These are phyloP conservation scores for Pampusana beccarii DNA, from an alignment of 2,113 vertebrate genomes.

Conservation along the genomic window DNA sequence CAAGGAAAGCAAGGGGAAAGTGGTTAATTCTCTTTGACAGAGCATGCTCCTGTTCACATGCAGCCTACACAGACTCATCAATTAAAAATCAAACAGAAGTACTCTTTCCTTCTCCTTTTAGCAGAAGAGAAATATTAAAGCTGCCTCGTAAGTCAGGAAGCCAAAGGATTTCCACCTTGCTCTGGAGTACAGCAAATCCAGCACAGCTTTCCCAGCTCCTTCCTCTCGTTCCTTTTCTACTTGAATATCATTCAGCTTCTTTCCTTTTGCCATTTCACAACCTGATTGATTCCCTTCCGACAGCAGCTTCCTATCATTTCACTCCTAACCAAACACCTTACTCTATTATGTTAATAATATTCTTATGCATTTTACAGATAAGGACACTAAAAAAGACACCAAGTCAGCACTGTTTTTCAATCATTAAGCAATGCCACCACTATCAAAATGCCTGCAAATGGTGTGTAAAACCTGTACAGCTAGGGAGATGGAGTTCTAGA, in stretches of 20 bases:
- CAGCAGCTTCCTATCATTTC: neutral
- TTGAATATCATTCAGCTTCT: neutral
- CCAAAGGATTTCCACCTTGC: conserved; percentile 10
- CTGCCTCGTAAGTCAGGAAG: conserved; percentile 9
- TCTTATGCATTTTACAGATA: neutral
- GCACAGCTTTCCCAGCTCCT: neutral
- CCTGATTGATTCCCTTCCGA: neutral
- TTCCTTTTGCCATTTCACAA: neutral
- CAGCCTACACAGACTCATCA: conserved; percentile 33
- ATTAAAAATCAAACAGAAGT: conserved; percentile 14
- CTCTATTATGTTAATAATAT: neutral
- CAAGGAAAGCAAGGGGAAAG: conserved; percentile 12
- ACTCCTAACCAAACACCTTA: neutral
- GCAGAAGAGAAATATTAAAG: conserved; percentile 33
- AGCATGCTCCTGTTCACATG: conserved; percentile 85
- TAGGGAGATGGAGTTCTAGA: neutral
- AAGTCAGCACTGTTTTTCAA: neutral
- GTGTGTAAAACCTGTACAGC: neutral
- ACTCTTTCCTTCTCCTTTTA: conserved; percentile 36
- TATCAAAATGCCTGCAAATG: neutral
- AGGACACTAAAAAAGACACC: neutral
- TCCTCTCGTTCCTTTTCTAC: neutral
- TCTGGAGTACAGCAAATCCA: conserved; percentile 2
- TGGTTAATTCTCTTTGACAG: conserved; percentile 80
- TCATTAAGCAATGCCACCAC: neutral